Evolutionary conservation across 2,888 invertebrate species (phyloP), one percentile per base, ranked within the genome.

Genomic region (Germaria angustata): DNA sequence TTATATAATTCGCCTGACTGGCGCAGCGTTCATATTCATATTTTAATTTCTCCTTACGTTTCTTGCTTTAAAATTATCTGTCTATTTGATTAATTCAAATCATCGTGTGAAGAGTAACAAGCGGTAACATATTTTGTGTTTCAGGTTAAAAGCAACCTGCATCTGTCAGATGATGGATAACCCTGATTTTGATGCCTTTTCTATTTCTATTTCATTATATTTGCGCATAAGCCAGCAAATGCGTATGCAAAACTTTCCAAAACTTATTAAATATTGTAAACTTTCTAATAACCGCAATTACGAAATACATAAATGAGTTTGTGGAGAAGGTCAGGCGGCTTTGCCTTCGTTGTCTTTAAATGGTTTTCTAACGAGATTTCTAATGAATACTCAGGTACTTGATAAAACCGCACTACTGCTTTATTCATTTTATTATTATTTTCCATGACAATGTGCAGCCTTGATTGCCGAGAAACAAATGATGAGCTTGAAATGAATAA

Each of bases 231-330:
- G n/a, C 13, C 36, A 36, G 13, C 13, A 13, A 20, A 9, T 11
- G 20, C 44, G 24, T 61, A 0, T 32, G 46, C 11, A 20, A 1
- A 46, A 63, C 46, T 36, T 46, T 34, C 36, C n/a, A 13, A 51
- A 66, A 34, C n/a, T 20, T 15, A 66, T 66, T 68, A 28, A 15
- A 66, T 51, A 36, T 36, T n/a, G n/a, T n/a, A n/a, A n/a, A n/a
- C n/a, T n/a, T n/a, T n/a, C n/a, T 51, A 51, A 22, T 51, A 36
- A 41, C 49, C 11, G 11, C 41, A 34, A 57, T 34, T 32, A 22
- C 6, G 28, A 69, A 57, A 57, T 57, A 9, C 11, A 34, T 44
- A 22, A 69, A 5, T n/a, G n/a, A n/a, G n/a, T n/a, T 15, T n/a
- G 44, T 4, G 34, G 15, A 57, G 8, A 44, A 24, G 7, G 24